These are phyloP conservation scores for Papilio gigon DNA, from an alignment of 2,888 invertebrate species.

Conservation along the genomic window DNA sequence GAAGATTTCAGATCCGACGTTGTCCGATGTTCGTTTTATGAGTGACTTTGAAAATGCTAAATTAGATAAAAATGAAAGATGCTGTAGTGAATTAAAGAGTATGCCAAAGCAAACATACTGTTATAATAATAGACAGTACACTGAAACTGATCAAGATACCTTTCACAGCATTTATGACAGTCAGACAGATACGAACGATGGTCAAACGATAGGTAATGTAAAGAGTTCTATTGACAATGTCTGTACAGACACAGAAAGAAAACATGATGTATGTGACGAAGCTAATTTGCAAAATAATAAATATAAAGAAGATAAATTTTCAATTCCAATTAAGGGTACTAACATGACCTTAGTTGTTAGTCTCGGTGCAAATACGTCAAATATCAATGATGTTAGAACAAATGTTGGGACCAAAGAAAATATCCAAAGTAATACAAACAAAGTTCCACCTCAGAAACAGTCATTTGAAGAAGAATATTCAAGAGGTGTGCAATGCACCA, in stretches of 20 bases:
- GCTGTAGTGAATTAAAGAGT: conserved; percentile 10
- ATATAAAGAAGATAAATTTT: conserved; percentile 55
- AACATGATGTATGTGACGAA: background rate
- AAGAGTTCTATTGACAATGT: background rate
- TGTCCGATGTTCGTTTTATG: conserved; percentile 68
- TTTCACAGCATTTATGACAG: background rate
- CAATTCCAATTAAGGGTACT: conserved; percentile 73
- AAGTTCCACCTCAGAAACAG: conserved; percentile 51
- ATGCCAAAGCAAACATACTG: conserved; percentile 37
- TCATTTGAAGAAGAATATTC: conserved; percentile 60
- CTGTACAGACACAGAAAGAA: conserved; percentile 25
- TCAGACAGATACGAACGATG: conserved; percentile 19
- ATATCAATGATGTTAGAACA: background rate
- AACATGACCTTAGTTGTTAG: conserved; percentile 72
- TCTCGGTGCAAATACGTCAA: conserved; percentile 44
- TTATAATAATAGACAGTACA: background rate
- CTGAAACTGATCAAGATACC: conserved; percentile 7
- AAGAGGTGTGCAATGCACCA: conserved; percentile 61
- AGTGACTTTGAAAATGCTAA: conserved; percentile 57
- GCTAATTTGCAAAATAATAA: conserved; percentile 41
- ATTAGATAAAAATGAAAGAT: conserved; percentile 52
- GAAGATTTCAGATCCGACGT: conserved; percentile 67
- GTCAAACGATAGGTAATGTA: background rate
- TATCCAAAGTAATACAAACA: conserved; percentile 15
- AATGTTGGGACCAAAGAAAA: conserved; percentile 7